These are phyloP conservation scores for Macrosoma leucophasiata DNA, from an alignment of 2,888 invertebrate genomes.

Conservation along the genomic window DNA sequence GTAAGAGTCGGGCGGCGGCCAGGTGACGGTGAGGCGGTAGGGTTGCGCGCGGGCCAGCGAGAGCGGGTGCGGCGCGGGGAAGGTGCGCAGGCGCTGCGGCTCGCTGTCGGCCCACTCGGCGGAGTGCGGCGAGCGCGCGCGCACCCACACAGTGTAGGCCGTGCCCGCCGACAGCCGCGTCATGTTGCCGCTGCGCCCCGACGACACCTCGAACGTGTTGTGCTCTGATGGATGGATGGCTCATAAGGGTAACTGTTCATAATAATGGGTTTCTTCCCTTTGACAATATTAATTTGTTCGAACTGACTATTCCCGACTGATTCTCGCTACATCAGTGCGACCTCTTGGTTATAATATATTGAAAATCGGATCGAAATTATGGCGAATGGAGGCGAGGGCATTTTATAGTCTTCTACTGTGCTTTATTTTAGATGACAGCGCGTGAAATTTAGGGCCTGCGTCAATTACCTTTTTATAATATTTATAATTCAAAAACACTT, in stretches of 20 bases:
- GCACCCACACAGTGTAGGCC: constrained; percentile 83
- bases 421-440: no score
- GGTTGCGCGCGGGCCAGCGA: constrained; percentile 47
- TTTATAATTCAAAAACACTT: background rate
- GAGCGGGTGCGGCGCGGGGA: constrained; percentile 81
- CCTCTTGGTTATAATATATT: no score
- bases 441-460: no score
- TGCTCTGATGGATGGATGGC: constrained; percentile 44
- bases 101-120: constrained; percentile 77
- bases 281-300: no score
- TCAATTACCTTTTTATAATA: no score
- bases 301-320: no score
- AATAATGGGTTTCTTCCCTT: background rate
- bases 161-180: constrained; percentile 79
- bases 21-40: constrained; percentile 78
- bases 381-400: no score
- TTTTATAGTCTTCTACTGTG: no score
- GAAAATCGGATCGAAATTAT: no score
- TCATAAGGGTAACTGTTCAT: background rate
- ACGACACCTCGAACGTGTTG: constrained; percentile 58
- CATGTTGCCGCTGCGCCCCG: constrained; percentile 61
- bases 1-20: constrained; percentile 75
- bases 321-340: no score
- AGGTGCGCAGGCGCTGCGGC: constrained; percentile 79
- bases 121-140: constrained; percentile 82